These are phyloP conservation scores for Cataglyphis rosenhaueri DNA, from an alignment of 2,888 invertebrate species.

Conservation along the genomic window DNA sequence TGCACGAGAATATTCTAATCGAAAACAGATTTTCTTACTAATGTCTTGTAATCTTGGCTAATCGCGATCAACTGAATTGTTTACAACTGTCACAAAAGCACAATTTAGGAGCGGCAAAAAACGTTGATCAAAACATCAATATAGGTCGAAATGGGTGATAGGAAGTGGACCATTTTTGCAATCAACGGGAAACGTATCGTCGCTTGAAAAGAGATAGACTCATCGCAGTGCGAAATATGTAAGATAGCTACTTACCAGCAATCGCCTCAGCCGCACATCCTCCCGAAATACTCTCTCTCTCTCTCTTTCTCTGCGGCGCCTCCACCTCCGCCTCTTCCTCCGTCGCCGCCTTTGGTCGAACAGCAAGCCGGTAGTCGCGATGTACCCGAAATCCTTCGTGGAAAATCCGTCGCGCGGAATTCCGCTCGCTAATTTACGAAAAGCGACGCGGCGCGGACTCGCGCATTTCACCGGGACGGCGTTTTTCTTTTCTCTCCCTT, in stretches of 20 bases:
- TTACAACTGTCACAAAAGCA: not conserved
- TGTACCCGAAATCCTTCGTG: conserved; percentile 15
- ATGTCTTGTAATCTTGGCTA: not conserved
- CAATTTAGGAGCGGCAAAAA: not conserved
- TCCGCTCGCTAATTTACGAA: conserved; percentile 20
- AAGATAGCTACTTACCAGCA: conserved; percentile 15
- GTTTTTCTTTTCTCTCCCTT: conserved; percentile 3
- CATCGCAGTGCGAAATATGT: not conserved
- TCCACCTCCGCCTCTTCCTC: conserved; percentile 28
- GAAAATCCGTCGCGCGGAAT: conserved; percentile 6
- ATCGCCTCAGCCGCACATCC: conserved; percentile 24
- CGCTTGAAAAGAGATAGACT: not conserved
- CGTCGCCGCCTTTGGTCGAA: conserved; percentile 10
- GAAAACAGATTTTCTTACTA: not conserved
- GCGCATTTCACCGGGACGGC: conserved; percentile 32
- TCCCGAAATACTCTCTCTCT: conserved; percentile 9
- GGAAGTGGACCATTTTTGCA: not conserved
- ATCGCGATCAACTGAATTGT: not conserved
- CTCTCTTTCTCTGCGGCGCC: not conserved
- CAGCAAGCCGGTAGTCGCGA: conserved; percentile 23
- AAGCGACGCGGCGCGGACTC: not conserved
- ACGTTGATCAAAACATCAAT: not conserved
- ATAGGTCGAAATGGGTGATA: not conserved
- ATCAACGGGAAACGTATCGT: not conserved
- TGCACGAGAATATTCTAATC: not conserved